Evolutionary conservation across 2,888 invertebrate species (phyloP).

Genomic region (Cheilosia soror): DNA sequence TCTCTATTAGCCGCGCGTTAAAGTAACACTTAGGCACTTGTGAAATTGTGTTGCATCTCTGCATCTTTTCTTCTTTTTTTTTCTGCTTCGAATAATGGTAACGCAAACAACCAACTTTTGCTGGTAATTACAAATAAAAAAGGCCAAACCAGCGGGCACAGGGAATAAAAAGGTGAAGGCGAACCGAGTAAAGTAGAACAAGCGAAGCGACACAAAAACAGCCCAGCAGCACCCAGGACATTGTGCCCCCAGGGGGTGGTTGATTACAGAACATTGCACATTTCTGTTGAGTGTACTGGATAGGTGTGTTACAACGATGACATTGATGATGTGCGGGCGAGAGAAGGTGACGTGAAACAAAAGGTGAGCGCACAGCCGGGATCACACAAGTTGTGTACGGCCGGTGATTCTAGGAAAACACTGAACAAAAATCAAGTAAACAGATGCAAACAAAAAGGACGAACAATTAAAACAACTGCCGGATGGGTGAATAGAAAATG

Average conservation of each 20-base stretch:
- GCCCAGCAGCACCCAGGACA: constrained; percentile 33
- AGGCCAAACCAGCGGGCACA: constrained; percentile 26
- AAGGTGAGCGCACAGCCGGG: constrained; percentile 18
- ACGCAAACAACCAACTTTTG: constrained; percentile 45
- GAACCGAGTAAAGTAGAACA: constrained; percentile 11
- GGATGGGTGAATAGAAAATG: constrained; percentile 25
- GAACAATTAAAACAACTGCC: constrained; percentile 52
- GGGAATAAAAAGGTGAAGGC: constrained; percentile 44
- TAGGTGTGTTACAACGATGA: constrained; percentile 38
- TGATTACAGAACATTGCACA: constrained; percentile 65
- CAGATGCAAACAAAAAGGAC: constrained; percentile 45
- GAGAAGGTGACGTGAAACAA: constrained; percentile 58
- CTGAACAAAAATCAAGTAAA: constrained; percentile 20
- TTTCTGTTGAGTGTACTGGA: background rate
- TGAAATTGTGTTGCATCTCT: constrained; percentile 41
- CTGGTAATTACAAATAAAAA: constrained; percentile 48
- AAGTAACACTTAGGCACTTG: constrained; percentile 52
- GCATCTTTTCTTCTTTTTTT: background rate
- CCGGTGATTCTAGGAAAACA: constrained; percentile 14
- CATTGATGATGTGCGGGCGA: constrained; percentile 56
- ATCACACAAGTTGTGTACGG: constrained; percentile 53
- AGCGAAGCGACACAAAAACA: background rate
- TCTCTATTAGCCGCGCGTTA: constrained; percentile 64
- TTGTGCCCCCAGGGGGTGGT: constrained; percentile 49
- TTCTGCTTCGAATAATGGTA: constrained; percentile 33